These are phyloP conservation scores for Tupiocoris notatus DNA, from an alignment of 2,888 invertebrate genomes.

Conservation along the genomic window DNA sequence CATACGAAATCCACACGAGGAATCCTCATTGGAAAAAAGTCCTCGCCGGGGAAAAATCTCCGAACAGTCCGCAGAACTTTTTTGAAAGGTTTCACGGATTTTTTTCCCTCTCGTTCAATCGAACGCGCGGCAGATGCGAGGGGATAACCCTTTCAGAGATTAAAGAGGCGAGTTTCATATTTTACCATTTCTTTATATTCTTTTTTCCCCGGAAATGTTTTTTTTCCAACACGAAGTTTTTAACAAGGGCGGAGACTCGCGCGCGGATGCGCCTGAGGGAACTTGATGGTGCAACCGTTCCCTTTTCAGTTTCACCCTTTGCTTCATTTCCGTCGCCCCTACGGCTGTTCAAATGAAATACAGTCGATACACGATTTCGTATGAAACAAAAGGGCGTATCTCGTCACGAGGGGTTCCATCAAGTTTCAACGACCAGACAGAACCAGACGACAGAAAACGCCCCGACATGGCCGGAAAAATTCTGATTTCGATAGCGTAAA, in stretches of 20 bases:
- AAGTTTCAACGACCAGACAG: too few relatives aligned
- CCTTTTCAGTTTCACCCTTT: neutral
- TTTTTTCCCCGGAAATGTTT: neutral
- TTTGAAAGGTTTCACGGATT: neutral
- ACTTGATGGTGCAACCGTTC: neutral
- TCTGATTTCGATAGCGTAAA: too few relatives aligned
- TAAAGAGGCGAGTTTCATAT: neutral
- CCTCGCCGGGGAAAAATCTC: too few relatives aligned
- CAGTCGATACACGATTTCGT: neutral
- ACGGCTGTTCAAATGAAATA: neutral
- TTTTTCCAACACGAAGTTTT: neutral
- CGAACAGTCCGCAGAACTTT: neutral
- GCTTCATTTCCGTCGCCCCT: neutral
- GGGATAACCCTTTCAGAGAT: neutral
- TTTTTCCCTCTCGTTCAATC: neutral
- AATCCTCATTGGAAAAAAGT: neutral
- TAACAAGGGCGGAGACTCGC: neutral
- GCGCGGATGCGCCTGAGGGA: neutral
- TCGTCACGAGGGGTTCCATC: too few relatives aligned
- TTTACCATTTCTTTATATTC: neutral
- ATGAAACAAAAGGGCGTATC: too few relatives aligned
- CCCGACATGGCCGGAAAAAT: too few relatives aligned
- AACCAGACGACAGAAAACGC: too few relatives aligned
- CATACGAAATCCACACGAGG: neutral
- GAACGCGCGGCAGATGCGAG: neutral